phyloP scores from a whole-genome alignment of 2,888 invertebrate genomes.

The Chrysina gloriosa region DNA sequence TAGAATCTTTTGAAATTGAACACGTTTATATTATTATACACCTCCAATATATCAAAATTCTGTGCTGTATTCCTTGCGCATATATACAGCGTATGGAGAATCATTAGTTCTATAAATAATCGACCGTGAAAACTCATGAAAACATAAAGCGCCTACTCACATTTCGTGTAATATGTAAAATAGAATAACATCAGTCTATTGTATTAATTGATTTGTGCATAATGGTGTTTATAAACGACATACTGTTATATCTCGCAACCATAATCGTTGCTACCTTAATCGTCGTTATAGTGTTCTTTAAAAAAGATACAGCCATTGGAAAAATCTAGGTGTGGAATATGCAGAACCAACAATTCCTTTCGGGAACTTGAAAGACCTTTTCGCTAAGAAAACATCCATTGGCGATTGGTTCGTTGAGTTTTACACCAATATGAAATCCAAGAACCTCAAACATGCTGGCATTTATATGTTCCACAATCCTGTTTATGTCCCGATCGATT shows the following conservation, averaged over 20 bases:
- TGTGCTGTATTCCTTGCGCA: too few relatives aligned
- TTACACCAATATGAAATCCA: conserved; percentile 46
- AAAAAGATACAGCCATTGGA: conserved; percentile 32
- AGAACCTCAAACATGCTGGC: conserved; percentile 48
- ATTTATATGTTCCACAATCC: conserved; percentile 47
- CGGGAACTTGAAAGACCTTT: conserved; percentile 1
- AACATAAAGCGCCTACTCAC: too few relatives aligned
- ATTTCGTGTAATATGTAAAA: too few relatives aligned
- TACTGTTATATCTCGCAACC: background rate
- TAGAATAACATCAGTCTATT: too few relatives aligned
- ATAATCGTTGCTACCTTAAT: background rate
- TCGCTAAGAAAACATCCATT: background rate
- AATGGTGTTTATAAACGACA: background rate
- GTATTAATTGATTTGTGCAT: too few relatives aligned
- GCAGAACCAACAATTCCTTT: conserved; percentile 25
- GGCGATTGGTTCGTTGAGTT: background rate
- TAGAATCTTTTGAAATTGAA: too few relatives aligned
- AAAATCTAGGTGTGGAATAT: background rate
- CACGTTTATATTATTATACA: too few relatives aligned
- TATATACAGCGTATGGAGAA: too few relatives aligned
- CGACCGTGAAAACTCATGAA: too few relatives aligned
- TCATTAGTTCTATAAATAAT: too few relatives aligned
- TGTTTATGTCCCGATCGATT: conserved; percentile 48
- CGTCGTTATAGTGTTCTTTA: background rate
- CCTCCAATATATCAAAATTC: too few relatives aligned